phyloP scores from a whole-genome alignment of 1,140 invertebrate genomes.

The Caenorhabditis tropicalis region DNA sequence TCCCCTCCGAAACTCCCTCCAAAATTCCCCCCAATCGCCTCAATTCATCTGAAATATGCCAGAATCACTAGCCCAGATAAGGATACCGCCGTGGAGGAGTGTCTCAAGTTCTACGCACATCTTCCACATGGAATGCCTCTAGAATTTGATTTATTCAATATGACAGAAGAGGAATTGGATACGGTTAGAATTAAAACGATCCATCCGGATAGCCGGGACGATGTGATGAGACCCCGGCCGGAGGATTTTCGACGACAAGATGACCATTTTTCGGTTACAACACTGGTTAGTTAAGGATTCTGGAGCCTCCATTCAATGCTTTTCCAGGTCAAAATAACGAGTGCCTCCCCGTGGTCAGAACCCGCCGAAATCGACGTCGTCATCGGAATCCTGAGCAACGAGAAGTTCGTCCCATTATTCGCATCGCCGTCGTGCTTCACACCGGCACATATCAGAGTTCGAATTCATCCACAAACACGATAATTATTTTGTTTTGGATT shows the following conservation, averaged over 20 bases:
- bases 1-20: not conserved
- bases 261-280: not conserved
- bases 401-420: not conserved
- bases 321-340: not conserved
- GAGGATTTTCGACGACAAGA: not conserved
- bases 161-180: not conserved
- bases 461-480: constrained; percentile 23
- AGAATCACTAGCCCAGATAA: not conserved
- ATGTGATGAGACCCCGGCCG: not conserved
- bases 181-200: not conserved
- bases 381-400: not conserved
- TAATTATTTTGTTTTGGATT: not conserved
- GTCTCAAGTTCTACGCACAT: not conserved
- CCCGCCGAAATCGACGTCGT: not conserved
- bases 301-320: not conserved
- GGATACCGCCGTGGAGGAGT: not conserved
- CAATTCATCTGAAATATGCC: constrained; percentile 16
- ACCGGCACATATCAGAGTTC: not conserved
- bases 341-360: not conserved
- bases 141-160: constrained; percentile 21
- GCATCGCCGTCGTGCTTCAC: constrained; percentile 5
- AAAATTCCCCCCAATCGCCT: not conserved
- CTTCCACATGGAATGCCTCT: constrained; percentile 18
- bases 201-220: not conserved
- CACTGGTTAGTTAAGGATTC: not conserved